Conservation (phyloP, 2,888 invertebrate genomes). For the Lumbricus terrestris region DNA sequence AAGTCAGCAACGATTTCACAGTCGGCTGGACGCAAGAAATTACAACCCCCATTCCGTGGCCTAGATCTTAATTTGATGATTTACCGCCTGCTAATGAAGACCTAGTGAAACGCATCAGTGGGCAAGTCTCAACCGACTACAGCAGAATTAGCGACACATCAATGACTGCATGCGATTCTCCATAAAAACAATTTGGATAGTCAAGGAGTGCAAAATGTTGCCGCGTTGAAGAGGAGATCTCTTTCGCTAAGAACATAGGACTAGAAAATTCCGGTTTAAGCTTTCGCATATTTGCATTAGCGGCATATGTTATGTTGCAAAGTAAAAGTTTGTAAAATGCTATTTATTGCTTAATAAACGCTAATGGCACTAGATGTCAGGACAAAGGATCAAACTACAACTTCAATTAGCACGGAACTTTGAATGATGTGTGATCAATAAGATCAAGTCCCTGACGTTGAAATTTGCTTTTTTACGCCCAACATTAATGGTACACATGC, state of each 20-base stretch:
- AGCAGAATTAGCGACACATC: neutral
- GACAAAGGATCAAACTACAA: neutral
- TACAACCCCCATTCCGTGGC: neutral
- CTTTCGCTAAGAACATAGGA: neutral
- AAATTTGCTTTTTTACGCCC: neutral
- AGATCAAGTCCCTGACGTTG: neutral
- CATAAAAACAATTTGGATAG: neutral
- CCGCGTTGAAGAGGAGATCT: neutral
- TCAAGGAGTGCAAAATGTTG: neutral
- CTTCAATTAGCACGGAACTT: neutral
- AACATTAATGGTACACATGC: neutral
- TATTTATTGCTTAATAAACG: neutral
- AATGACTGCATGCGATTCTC: neutral
- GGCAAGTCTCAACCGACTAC: neutral
- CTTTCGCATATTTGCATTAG: no score
- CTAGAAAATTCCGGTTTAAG: neutral
- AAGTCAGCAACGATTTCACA: neutral
- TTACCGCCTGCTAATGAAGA: neutral
- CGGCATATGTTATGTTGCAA: no score
- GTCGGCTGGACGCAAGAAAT: neutral
- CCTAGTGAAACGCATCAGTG: neutral
- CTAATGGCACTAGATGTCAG: neutral
- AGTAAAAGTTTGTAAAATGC: no score
- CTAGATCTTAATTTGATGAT: neutral
- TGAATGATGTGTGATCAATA: neutral